These are phyloP conservation scores for Myripristis murdjan DNA, from an alignment of 2,797 vertebrate genomes.

Conservation along the genomic window DNA sequence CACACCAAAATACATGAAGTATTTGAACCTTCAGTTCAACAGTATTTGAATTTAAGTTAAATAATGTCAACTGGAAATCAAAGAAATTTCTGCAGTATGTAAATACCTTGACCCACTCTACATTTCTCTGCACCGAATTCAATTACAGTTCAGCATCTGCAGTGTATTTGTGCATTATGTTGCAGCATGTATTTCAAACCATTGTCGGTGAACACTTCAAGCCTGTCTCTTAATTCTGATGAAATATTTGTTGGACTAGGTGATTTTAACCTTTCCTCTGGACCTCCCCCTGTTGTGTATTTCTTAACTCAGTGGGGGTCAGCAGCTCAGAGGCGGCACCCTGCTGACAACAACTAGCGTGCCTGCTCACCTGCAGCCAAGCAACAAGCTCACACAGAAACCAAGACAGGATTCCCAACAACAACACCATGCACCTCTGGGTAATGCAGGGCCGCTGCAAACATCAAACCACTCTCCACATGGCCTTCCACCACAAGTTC, in stretches of 20 bases:
- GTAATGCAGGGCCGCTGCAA: too few species aligned
- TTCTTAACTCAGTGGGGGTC: constrained; percentile 72
- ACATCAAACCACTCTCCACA: too few species aligned
- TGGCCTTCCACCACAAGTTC: neutral
- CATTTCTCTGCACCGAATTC: too few species aligned
- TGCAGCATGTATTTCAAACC: constrained; percentile 5
- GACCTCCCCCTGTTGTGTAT: constrained; percentile 41
- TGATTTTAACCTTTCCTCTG: constrained; percentile 24
- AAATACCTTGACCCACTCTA: too few species aligned
- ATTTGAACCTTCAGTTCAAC: too few species aligned
- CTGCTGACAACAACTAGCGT: constrained; percentile 51
- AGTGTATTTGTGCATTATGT: too few species aligned
- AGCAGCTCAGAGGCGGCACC: constrained; percentile 44
- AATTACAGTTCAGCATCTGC: too few species aligned
- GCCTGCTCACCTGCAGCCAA: constrained; percentile 26
- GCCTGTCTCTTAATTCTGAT: constrained; percentile 53
- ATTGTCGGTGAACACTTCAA: constrained; percentile 29
- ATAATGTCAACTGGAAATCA: too few species aligned
- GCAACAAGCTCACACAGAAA: constrained; percentile 27
- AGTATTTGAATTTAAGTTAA: too few species aligned
- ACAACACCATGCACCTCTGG: constrained; percentile 21
- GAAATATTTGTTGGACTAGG: constrained; percentile 17
- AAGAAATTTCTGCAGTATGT: too few species aligned
- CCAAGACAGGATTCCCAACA: constrained; percentile 40
- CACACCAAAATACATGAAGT: too few species aligned